Conservation (phyloP, 2,888 invertebrate genomes). For the Callinectes sapidus region DNA sequence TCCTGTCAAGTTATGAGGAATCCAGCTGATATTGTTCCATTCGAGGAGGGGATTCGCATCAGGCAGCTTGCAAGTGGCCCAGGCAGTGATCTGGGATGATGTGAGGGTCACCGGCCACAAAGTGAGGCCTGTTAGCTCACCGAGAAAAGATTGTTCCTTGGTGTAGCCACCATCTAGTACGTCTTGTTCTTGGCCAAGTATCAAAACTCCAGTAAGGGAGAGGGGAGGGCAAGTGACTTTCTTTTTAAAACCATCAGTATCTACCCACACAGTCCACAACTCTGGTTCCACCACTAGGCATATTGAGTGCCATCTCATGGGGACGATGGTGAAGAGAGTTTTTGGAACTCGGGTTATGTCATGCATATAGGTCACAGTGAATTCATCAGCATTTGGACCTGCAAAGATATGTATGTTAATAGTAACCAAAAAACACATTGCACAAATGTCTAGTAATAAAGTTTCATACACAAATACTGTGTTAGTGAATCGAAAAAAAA, state of each 20-base stretch:
- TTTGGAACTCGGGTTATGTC: neutral
- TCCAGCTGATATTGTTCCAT: conserved; percentile 15
- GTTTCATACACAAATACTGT: too few relatives aligned
- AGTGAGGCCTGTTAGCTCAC: conserved; percentile 42
- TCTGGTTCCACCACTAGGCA: conserved; percentile 40
- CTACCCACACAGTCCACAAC: conserved; percentile 22
- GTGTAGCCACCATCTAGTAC: conserved; percentile 41
- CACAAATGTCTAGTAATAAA: too few relatives aligned
- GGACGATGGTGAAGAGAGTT: neutral
- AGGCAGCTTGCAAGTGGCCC: conserved; percentile 1
- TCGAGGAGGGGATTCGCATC: neutral
- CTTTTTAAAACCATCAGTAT: neutral
- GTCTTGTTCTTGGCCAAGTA: conserved; percentile 53
- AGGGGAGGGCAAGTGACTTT: neutral
- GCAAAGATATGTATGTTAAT: too few relatives aligned
- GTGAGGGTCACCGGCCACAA: conserved; percentile 32
- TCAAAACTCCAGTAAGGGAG: conserved; percentile 11
- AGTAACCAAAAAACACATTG: too few relatives aligned
- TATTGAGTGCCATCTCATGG: conserved; percentile 37
- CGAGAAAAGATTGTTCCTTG: conserved; percentile 42
- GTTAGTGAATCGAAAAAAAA: too few relatives aligned
- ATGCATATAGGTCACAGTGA: neutral
- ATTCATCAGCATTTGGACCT: neutral
- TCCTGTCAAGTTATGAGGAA: conserved; percentile 1
- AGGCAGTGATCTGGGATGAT: neutral